These are phyloP conservation scores for Xanthia icteritia DNA, from an alignment of 2,888 invertebrate genomes.

Conservation along the genomic window DNA sequence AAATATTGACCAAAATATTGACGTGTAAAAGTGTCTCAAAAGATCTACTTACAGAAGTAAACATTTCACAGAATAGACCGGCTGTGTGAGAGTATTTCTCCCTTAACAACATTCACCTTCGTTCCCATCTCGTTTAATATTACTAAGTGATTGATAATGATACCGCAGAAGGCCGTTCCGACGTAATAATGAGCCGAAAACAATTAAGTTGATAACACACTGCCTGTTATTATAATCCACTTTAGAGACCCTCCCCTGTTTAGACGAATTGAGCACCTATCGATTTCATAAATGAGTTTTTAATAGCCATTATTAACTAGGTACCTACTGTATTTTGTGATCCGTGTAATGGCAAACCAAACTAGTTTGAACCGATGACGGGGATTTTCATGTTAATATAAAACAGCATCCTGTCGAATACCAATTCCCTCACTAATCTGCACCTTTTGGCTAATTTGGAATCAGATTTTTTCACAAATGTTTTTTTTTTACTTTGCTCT, in stretches of 20 bases:
- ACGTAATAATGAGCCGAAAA: conserved; percentile 39
- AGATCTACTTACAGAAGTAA: too few species aligned
- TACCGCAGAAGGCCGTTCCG: conserved; percentile 6
- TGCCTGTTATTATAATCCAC: conserved; percentile 52
- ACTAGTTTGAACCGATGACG: not conserved
- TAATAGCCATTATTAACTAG: conserved; percentile 22
- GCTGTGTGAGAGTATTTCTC: not conserved
- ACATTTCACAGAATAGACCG: too few species aligned
- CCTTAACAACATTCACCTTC: not conserved
- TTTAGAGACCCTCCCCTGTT: conserved; percentile 37
- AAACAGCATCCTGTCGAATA: not conserved
- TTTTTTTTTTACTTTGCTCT: not conserved
- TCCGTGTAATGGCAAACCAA: not conserved
- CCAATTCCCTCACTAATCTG: not conserved
- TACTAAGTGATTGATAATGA: conserved; percentile 45
- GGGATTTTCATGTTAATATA: not conserved
- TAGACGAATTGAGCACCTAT: conserved; percentile 22
- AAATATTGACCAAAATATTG: too few species aligned
- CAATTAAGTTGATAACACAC: conserved; percentile 48
- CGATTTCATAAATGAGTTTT: conserved; percentile 34
- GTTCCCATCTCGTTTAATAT: conserved; percentile 24
- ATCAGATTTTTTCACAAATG: not conserved
- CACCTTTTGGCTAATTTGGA: too few species aligned
- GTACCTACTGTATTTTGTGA: not conserved
- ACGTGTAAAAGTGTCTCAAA: too few species aligned